phyloP scores from a whole-genome alignment of 2,797 vertebrate species.

The Cryptoprocta ferox region DNA sequence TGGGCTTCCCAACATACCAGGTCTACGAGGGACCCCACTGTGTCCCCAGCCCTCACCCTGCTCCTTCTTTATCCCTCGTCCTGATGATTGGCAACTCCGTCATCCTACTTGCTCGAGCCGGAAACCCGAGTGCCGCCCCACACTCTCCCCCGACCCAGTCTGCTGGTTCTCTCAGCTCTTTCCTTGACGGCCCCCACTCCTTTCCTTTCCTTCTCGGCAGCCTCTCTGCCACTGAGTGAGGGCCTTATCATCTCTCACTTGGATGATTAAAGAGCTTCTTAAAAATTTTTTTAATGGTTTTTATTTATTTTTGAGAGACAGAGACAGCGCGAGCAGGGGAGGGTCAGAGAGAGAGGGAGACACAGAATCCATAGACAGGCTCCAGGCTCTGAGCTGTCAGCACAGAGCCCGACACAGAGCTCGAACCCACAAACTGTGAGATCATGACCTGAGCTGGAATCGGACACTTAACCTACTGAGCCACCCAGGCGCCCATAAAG shows the following conservation, averaged over 20 bases:
- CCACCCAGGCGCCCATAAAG: too few relatives aligned
- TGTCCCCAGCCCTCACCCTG: neutral
- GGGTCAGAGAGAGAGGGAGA: too few relatives aligned
- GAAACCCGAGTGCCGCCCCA: neutral
- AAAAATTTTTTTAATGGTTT: too few relatives aligned
- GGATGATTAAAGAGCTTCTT: neutral
- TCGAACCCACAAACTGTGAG: too few relatives aligned
- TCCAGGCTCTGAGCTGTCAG: too few relatives aligned
- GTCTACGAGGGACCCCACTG: neutral
- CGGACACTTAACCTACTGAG: too few relatives aligned
- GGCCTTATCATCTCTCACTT: neutral
- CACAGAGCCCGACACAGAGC: too few relatives aligned
- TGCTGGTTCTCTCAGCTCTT: neutral
- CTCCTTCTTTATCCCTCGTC: neutral
- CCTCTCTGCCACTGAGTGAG: neutral
- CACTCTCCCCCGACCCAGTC: neutral
- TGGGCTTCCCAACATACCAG: fast-evolving
- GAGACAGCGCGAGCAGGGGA: too few relatives aligned
- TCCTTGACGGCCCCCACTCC: neutral
- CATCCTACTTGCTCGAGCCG: neutral
- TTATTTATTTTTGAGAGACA: too few relatives aligned
- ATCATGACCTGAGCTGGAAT: too few relatives aligned
- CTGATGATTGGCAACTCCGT: neutral
- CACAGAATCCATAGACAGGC: too few relatives aligned
- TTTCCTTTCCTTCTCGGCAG: neutral